Base-by-base conservation (phyloP, 2,113 vertebrate genomes). In the Archocentrus centrarchus region DNA sequence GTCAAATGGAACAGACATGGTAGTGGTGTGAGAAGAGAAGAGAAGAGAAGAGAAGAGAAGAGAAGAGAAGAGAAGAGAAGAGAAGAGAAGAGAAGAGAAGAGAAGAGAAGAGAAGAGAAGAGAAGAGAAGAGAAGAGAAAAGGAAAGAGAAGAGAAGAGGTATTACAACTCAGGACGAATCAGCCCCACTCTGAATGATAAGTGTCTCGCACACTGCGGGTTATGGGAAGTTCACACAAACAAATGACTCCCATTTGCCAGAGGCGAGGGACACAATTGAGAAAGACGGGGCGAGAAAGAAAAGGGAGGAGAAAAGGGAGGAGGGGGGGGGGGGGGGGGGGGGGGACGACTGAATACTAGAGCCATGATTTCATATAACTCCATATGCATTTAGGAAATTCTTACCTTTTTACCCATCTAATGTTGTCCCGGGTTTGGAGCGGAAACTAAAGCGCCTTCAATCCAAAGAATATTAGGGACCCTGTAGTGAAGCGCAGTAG, bases 211-310 rank as follows among this genome's bases (percentile, higher is more conserved):
- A 83, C 87, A 77, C 89, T 61, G 88, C 82, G 84, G 94, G 93
- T 95, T 95, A 95, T 94, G 93, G 92, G 92, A 95, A 95, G 94
- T 95, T 95, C 94, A 94, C 93, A 91, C 93, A 95, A 95, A 95
- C 94, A 95, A 95, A 95, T 94, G 94, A 93, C 90, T 93, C 91
- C 93, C 90, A 95, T 95, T 95, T 94, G 91, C 94, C 86, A 86
- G 93, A 93, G 92, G 93, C 93, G 91, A 93, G 93, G 91, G 93
- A 94, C 93, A 94, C 93, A 93, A 93, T 93, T 88, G 94, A 94
- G 93, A 91, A 93, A 86, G 93, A 89, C 88, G 83, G 88, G 87
- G 86, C 20, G 73, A 76, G 80, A 64, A 86, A 89, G 85, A 76
- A 58, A 80, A 85, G 80, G 85, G 80, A 84, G 78, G 59, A 60